These are phyloP conservation scores for Nannoperca obscura DNA, from an alignment of 2,797 vertebrate species.

Conservation along the genomic window DNA sequence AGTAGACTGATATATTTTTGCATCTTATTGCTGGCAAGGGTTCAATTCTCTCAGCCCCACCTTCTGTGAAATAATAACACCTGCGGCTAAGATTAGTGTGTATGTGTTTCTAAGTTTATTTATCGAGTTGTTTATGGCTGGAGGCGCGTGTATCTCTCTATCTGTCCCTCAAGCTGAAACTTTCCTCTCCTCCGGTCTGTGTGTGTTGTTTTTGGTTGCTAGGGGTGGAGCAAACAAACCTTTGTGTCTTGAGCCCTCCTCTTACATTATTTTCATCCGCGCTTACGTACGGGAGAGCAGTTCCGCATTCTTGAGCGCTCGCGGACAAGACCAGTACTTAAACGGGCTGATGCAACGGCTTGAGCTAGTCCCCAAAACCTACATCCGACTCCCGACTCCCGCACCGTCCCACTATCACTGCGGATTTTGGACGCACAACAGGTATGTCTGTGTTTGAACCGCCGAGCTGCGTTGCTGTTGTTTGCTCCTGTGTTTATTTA, in stretches of 20 bases:
- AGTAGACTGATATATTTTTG: not conserved
- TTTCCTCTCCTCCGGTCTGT: conserved; percentile 68
- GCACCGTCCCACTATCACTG: conserved; percentile 27
- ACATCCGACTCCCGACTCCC: conserved; percentile 48
- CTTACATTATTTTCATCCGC: conserved; percentile 79
- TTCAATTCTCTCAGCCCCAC: not conserved
- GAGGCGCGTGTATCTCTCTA: conserved; percentile 24
- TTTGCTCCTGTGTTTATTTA: not conserved
- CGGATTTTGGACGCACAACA: conserved; percentile 75
- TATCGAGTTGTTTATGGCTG: conserved; percentile 26
- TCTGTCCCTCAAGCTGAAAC: conserved; percentile 45
- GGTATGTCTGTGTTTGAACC: conserved; percentile 59
- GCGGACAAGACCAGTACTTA: conserved; percentile 88
- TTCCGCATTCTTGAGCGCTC: conserved; percentile 95
- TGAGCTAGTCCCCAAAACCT: conserved; percentile 75
- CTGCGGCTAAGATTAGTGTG: not conserved
- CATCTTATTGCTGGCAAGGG: not conserved
- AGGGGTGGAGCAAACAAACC: conserved; percentile 76
- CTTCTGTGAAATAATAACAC: conserved; percentile 13
- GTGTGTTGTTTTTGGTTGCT: conserved; percentile 79
- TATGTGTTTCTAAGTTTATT: conserved; percentile 49
- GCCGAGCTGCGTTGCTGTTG: not conserved
- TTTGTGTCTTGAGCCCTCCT: conserved; percentile 61
- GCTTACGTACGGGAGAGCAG: conserved; percentile 90
- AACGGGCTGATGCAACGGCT: conserved; percentile 94